A percentile compares a stretch with the other conserved stretches of the same genome.
phyloP scores from a whole-genome alignment of 2,113 vertebrate genomes.

The Calidris pygmaea region DNA sequence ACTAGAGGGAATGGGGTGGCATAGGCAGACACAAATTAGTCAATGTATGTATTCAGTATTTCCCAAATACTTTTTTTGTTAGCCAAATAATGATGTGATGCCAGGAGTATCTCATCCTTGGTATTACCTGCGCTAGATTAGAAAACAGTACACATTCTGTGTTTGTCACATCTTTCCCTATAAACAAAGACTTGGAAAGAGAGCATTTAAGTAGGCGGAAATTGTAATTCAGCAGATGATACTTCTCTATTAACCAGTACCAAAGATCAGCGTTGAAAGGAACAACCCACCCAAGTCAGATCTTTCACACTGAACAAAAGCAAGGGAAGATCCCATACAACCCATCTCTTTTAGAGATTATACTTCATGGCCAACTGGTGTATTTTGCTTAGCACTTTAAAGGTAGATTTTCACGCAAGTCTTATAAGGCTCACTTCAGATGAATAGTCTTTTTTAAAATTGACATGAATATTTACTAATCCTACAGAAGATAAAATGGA shows the following conservation, averaged over 20 bases:
- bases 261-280: not conserved
- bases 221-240: not conserved
- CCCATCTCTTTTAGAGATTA: not conserved
- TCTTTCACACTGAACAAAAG: not conserved
- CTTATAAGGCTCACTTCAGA: not conserved
- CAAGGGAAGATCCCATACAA: not conserved
- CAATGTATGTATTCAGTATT: not conserved
- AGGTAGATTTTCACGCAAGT: not conserved
- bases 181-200: not conserved
- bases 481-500: not conserved
- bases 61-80: not conserved
- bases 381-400: not conserved
- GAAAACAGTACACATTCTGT: not conserved
- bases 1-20: not conserved
- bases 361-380: not conserved
- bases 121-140: not conserved
- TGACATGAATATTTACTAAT: not conserved
- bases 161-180: not conserved
- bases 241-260: not conserved
- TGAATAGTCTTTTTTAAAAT: not conserved
- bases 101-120: not conserved
- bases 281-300: not conserved
- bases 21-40: not conserved
- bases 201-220: not conserved
- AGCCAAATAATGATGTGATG: not conserved